Evolutionary conservation across 1,140 invertebrate genomes (phyloP), one percentile per base, ranked within the genome.

Genomic region (Goniozus legneri): DNA sequence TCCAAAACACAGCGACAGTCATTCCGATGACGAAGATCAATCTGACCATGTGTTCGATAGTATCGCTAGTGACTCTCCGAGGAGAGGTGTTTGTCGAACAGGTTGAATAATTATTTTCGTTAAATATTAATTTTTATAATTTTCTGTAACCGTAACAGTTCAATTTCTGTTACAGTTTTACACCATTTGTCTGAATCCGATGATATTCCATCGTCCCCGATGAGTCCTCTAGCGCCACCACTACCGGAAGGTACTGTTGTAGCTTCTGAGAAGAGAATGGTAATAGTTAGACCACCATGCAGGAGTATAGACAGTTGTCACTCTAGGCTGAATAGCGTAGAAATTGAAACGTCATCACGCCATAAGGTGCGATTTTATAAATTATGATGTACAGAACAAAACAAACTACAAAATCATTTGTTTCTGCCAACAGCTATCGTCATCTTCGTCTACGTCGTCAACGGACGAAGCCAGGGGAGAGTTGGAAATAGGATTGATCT

Each of bases 291-390:
- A 50, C 58, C 14, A 57, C 71, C 24, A 73, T 67, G 32, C 8
- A 37, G 73, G 75, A 38, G 64, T 73, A 22, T 73, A 77, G 24
- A 79, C 75, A 78, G 43, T 1, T 46, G 38, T 33, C 75, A 79
- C 35, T 75, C 78, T 10, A 79, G 79, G 55, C 61, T 82, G 49
- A 79, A 79, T 60, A 79, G 78, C 36, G 75, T 76, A 3, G 80
- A 82, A 62, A 79, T 80, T 13, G 78, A 81, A 38, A 76, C 77
- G 21, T 71, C 77, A 3, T 56, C 79, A n/a, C 80, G 79, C 45
- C 71, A 79, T 44, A 75, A 73, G 56, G 72, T 75, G 49, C 21
- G 6, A 30, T 42, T 47, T 47, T 24, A 13, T 14, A 13, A 46
- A 27, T 27, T 27, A 51, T 7, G 22, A 36, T 1, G 27, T 32